phyloP scores from a whole-genome alignment of 2,113 vertebrate genomes.

The Megalops atlanticus region DNA sequence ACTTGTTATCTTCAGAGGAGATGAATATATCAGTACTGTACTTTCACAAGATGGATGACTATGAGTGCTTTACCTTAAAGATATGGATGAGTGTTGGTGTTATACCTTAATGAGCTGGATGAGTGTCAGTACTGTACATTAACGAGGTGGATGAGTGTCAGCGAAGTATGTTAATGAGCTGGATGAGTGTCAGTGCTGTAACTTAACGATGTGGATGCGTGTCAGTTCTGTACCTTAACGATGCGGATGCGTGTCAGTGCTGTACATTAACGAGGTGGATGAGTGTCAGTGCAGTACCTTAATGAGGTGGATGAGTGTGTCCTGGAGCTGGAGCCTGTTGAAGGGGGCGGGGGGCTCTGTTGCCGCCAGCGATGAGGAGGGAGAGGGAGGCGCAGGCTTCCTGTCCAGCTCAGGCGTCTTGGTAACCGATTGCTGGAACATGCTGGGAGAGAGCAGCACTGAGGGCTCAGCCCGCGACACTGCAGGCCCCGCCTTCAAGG shows the following conservation, averaged over 20 bases:
- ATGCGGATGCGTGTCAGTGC: background rate
- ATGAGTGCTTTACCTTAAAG: background rate
- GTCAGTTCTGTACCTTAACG: background rate
- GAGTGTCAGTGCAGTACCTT: slow-evolving; percentile 74
- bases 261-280: background rate
- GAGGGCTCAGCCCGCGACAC: slow-evolving; percentile 69
- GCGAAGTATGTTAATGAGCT: slow-evolving; percentile 76
- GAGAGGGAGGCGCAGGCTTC: slow-evolving; percentile 65
- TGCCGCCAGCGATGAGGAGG: slow-evolving; percentile 60
- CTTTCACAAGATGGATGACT: background rate
- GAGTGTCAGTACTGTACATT: background rate
- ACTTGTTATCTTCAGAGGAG: too few species aligned
- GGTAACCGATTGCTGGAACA: slow-evolving; percentile 82
- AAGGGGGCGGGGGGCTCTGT: slow-evolving; percentile 73
- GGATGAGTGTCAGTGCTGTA: slow-evolving; percentile 43
- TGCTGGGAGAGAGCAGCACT: slow-evolving; percentile 89
- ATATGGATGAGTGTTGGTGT: background rate
- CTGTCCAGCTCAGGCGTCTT: slow-evolving; percentile 74
- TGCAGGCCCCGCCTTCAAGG: slow-evolving; percentile 70
- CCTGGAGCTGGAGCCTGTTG: slow-evolving; percentile 87
- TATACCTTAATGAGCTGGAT: background rate
- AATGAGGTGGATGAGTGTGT: slow-evolving; percentile 89
- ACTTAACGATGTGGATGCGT: background rate
- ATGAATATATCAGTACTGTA: background rate
- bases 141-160: background rate